Evolutionary conservation across 1,140 invertebrate genomes (phyloP), one percentile per base, ranked within the genome.

Genomic region (Pseudobourletiella spinata): DNA sequence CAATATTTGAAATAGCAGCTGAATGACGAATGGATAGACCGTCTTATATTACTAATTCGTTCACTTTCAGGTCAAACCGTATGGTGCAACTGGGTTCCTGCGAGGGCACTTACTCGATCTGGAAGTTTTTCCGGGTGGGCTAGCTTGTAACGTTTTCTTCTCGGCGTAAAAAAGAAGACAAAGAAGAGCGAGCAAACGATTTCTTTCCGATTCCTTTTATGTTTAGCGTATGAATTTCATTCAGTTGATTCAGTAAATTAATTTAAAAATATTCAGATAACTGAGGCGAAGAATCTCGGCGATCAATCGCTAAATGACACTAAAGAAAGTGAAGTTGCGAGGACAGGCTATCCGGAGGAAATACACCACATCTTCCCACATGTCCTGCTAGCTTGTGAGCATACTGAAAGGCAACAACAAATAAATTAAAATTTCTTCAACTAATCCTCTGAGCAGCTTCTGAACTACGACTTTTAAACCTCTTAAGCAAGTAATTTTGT

Each of bases 311-410:
- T n/a, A n/a, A n/a, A n/a, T n/a, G n/a, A n/a, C n/a, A 39, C n/a
- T n/a, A 46, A 8, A 46, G 18, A 46, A 11, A 46, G 24, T 46
- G 43, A 20, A 46, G n/a, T 46, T 46, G 43, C n/a, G n/a, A 20
- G n/a, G 4, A 16, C 43, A 46, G n/a, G n/a, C n/a, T 4, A 22
- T 8, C 18, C 4, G 48, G 22, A 6, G 48, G 48, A 14, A 51
- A 25, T 6, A 6, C 48, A 18, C 48, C 48, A 25, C 48, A 51
- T n/a, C 24, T 51, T 26, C 89, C 89, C 4, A 91, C 81, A 0
- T 91, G 74, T 57, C 81, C 85, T 0, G 87, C 88, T 48, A 91
- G 73, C 73, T 90, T 91, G 70, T 92, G 89, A 0, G 88, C 88
- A 73, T 91, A 92, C 71, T 87, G 83, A 70, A 76, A 46, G 15